Conservation (phyloP, 1,140 invertebrate species). For the Bombus pyrosoma region DNA sequence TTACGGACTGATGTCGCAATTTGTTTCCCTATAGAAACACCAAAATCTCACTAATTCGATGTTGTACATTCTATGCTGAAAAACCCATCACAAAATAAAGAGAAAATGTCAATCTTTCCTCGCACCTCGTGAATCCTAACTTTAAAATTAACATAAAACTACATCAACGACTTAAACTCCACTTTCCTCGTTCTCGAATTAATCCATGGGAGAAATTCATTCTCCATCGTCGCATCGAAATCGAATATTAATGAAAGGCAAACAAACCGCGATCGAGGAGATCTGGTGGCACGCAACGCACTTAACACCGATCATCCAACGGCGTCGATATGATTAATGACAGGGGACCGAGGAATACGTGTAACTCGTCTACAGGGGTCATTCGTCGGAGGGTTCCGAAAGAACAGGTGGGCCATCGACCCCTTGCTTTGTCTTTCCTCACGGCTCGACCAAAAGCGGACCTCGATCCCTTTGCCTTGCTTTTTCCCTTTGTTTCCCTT, state of each 20-base stretch:
- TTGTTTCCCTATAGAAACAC: background rate
- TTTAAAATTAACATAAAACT: background rate
- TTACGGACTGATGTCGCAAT: too few species aligned
- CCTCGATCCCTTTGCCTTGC: background rate
- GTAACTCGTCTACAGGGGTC: background rate
- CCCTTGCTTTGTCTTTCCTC: conserved; percentile 28
- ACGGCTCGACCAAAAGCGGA: background rate
- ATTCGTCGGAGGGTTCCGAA: conserved; percentile 42
- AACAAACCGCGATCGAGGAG: conserved; percentile 21
- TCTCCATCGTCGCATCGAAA: background rate
- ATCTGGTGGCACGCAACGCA: background rate
- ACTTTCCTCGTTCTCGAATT: background rate
- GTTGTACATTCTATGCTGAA: background rate
- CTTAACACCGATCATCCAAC: conserved; percentile 35
- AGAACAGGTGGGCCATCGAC: conserved; percentile 46
- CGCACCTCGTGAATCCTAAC: background rate
- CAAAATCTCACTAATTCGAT: background rate
- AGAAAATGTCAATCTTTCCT: background rate
- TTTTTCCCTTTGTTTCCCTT: background rate
- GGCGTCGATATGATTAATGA: conserved; percentile 49
- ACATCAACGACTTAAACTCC: background rate
- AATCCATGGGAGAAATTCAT: conserved; percentile 2
- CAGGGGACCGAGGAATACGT: background rate
- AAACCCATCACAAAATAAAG: background rate
- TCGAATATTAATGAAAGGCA: conserved; percentile 46